Conservation (phyloP, 2,888 invertebrate genomes). For the Mimachlamys varia region DNA sequence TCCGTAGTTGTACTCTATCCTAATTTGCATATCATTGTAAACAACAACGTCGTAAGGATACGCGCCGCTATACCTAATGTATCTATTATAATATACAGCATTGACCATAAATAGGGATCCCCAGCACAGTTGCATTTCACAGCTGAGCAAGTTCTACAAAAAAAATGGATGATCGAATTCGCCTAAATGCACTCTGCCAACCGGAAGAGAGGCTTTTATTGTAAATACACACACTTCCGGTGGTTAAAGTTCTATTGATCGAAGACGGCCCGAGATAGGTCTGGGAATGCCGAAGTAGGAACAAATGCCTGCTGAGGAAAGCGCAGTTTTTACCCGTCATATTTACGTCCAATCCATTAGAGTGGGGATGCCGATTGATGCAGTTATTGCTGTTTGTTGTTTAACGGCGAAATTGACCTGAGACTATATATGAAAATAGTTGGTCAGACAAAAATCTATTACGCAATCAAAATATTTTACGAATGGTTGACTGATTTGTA, state of each 20-base stretch:
- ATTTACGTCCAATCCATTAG: too few relatives aligned
- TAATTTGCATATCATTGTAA: too few relatives aligned
- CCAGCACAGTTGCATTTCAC: neutral
- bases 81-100: neutral
- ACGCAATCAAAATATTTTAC: too few relatives aligned
- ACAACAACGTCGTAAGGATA: neutral
- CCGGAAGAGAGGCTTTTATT: constrained; percentile 31
- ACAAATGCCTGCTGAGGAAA: too few relatives aligned
- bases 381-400: too few relatives aligned
- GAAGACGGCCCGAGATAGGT: neutral
- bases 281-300: neutral
- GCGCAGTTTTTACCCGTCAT: too few relatives aligned
- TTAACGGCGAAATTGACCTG: too few relatives aligned
- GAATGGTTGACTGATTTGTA: too few relatives aligned
- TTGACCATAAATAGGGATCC: neutral
- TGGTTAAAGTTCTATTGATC: neutral
- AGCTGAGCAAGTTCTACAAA: neutral
- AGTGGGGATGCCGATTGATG: too few relatives aligned
- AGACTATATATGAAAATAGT: too few relatives aligned
- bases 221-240: constrained; percentile 27
- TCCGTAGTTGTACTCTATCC: too few relatives aligned
- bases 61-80: neutral
- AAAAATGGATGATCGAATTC: neutral
- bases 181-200: neutral
- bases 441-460: too few relatives aligned